Evolutionary conservation across 2,888 invertebrate genomes (phyloP), one percentile per base, ranked within the genome.

Genomic region (Syrphus vitripennis): DNA sequence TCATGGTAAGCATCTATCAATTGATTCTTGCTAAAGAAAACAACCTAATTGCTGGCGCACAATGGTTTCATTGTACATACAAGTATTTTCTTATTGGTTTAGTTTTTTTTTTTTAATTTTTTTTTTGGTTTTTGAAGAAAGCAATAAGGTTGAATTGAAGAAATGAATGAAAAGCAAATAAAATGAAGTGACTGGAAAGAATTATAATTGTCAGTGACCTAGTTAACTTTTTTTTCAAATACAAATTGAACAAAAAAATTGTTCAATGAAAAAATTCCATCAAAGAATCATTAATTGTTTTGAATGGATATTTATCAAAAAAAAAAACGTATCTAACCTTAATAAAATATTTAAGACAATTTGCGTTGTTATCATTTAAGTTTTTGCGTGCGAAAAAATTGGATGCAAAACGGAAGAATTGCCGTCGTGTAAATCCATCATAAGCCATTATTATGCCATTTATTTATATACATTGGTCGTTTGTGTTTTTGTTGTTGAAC

Each of bases 141-240:
- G 37, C 34, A 31, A 12, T 42, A 26, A 48, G 19, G 34, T 72
- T 19, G 63, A 75, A 71, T 14, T 24, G 21, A 14, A 50, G 5
- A 9, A n/a, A 9, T 48, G n/a, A 80, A 69, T 29, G 31, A 45
- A 42, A 59, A 53, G 57, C 70, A 82, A 75, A 75, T 21, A 57
- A 24, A 48, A 37, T 67, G 59, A 84, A 71, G 59, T 71, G 50
- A 72, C 29, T 86, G 76, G 48, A 74, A 70, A 61, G 81, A 86
- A 86, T 82, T 69, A 57, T 74, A 82, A 86, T 82, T 72, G 42
- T 55, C 69, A 12, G 61, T 86, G 86, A 77, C 86, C 82, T 74
- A 86, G 86, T 86, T 77, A 45, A 63, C 63, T 48, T 57, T 74
- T 10, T 82, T 77, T 21, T 77, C 48, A 63, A 29, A 4, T 12